Base-by-base conservation (phyloP, 35 echinoderm and acorn worm genomes). In the Apostichopus californicus region DNA sequence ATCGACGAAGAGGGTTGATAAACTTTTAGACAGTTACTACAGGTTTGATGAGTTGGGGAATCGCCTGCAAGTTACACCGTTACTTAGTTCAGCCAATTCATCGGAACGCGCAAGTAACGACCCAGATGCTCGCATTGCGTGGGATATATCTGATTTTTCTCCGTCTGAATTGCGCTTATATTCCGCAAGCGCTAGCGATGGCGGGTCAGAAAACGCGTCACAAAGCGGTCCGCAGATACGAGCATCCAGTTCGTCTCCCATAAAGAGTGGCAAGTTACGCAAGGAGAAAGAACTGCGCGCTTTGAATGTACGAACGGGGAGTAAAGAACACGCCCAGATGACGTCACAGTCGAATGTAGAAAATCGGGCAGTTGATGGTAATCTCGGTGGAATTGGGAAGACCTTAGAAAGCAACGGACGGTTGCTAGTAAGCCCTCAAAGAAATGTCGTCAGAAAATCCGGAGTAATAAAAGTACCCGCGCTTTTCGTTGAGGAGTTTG, bases 91-190 rank as follows among this genome's bases (percentile, higher is more conserved):
- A 65, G 80, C 34, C 46, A 20, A 46, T 83, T 83, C 52, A 12
- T 83, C 80, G 14, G 46, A 56, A 0, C 10, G 55, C 3, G 55
- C 34, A 20, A 83, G 1, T 55, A 46, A 46, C 34, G 80, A 83
- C 1, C 9, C 8, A 9, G 10, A 3, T 65, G 23, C 73, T 8
- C 22, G 10, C 83, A 61, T 71, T 34, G 93, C 66, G 0, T 59
- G 58, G 68, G 86, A 87, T 64, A 87, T 87, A n/a, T 65, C 59
- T 20, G 86, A 87, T 21, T 59, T 87, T 22, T 59, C 86, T 46
- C 54, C 86, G 6, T 87, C 86, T 14, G 64, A 87, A 58, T 57
- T 87, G 6, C 86, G 86, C 24, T 58, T 57, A 11, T 66, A n/a
- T 17, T 87, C 86, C 8, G 80, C 80, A 5, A 66, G 20, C 57